These are phyloP conservation scores for Clamator glandarius DNA, from an alignment of 2,797 vertebrate species.

Conservation along the genomic window DNA sequence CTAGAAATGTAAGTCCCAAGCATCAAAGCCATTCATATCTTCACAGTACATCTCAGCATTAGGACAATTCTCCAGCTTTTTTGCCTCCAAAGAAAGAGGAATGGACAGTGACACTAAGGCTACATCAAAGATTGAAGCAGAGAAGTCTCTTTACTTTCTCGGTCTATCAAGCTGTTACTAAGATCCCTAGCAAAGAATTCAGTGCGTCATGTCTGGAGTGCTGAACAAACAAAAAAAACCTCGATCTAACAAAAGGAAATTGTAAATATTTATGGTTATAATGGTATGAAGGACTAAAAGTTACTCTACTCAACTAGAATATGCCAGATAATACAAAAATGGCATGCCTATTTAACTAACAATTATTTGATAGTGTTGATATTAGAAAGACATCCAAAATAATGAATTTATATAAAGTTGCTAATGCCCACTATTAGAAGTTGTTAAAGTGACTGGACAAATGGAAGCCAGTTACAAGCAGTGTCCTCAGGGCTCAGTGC, in stretches of 20 bases:
- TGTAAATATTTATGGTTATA: background rate
- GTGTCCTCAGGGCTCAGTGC: no score
- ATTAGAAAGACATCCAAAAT: background rate
- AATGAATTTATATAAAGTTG: background rate
- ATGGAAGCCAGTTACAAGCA: no score
- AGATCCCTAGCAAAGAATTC: background rate
- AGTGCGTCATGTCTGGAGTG: background rate
- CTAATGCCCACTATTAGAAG: background rate
- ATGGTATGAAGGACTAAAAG: background rate
- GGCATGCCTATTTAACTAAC: background rate
- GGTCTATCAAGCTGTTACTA: background rate
- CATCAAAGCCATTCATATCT: rapidly evolving
- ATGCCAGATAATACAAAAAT: background rate
- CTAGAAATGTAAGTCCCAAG: background rate
- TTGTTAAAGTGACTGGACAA: background rate
- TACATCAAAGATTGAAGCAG: background rate
- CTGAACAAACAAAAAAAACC: background rate
- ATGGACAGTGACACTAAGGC: background rate
- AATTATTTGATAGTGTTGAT: background rate
- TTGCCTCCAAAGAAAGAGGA: background rate
- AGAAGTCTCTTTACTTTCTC: background rate
- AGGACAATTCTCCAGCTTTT: background rate
- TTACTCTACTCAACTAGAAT: background rate
- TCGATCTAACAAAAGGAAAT: background rate
- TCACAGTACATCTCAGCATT: background rate